Evolutionary conservation across 2,797 vertebrate species (phyloP).

Genomic region (Xenopus petersii): DNA sequence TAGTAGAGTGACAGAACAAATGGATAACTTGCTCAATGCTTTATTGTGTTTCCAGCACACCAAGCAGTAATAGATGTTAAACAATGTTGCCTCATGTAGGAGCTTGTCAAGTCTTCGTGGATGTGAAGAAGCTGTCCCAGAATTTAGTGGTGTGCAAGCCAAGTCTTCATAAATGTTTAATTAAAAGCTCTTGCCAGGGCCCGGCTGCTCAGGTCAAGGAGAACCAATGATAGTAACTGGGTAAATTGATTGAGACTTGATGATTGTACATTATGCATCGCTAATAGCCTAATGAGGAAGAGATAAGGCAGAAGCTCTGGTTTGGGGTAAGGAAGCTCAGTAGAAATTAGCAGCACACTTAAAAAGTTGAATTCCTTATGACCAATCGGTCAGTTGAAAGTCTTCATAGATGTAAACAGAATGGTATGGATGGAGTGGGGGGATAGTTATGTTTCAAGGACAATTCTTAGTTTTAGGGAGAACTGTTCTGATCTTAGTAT

Average conservation of each 20-base stretch:
- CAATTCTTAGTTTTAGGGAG: no score
- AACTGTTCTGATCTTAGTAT: no score
- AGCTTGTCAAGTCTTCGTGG: background rate
- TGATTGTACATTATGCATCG: constrained; percentile 61
- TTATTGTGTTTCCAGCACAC: background rate
- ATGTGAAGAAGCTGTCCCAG: background rate
- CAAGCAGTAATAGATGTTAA: background rate
- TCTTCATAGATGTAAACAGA: no score
- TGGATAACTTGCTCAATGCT: no score
- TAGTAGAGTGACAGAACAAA: no score
- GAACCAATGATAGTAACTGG: constrained; percentile 58
- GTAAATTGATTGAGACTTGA: constrained; percentile 68
- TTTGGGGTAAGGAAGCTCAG: no score
- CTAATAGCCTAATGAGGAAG: constrained; percentile 49
- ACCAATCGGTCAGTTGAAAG: no score
- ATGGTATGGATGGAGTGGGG: no score
- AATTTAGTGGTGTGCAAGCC: constrained; percentile 15
- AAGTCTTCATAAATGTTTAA: constrained; percentile 49
- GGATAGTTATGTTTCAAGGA: no score
- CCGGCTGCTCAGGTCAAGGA: constrained; percentile 36
- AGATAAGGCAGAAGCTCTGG: no score
- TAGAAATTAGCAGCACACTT: no score
- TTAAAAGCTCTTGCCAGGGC: constrained; percentile 64
- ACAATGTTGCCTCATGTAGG: background rate
- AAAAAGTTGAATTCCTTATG: no score